These are phyloP conservation scores for Typhlomys cinereus DNA, from an alignment of 2,113 vertebrate genomes.

Conservation along the genomic window DNA sequence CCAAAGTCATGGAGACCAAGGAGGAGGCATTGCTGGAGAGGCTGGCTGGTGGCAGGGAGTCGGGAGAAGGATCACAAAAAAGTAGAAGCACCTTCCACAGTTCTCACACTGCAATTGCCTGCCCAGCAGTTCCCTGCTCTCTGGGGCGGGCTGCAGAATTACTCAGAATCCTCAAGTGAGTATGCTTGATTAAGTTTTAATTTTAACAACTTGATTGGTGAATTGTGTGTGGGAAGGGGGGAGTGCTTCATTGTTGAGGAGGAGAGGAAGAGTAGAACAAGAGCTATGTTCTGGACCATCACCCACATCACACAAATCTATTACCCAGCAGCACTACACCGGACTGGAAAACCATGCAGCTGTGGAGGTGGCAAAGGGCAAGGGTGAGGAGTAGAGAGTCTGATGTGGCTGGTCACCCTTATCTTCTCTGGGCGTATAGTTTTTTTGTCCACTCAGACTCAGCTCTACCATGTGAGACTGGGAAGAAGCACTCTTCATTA, in stretches of 20 bases:
- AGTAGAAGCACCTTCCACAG: not conserved
- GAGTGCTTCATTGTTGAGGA: not conserved
- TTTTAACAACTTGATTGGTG: conserved; percentile 91
- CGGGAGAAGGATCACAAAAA: not conserved
- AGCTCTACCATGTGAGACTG: not conserved
- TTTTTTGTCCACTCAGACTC: not conserved
- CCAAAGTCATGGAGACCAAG: not conserved
- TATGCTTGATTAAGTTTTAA: conserved; percentile 95
- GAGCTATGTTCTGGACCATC: conserved; percentile 24
- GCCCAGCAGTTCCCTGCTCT: conserved; percentile 51
- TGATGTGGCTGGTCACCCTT: not conserved
- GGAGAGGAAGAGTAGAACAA: not conserved
- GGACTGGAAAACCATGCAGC: not conserved
- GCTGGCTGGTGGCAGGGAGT: not conserved
- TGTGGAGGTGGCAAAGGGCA: not conserved
- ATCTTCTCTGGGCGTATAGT: not conserved
- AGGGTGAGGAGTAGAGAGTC: conserved; percentile 8
- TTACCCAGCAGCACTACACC: not conserved
- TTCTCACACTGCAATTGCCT: not conserved
- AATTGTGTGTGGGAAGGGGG: conserved; percentile 37
- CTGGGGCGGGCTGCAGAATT: conserved; percentile 87
- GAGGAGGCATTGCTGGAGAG: not conserved
- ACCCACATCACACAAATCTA: conserved; percentile 41
- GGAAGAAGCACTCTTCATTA: not conserved
- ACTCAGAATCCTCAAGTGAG: conserved; percentile 89